Evolutionary conservation across 1,140 invertebrate genomes (phyloP), one percentile per base, ranked within the genome.

Genomic region (Coelopa frigida): DNA sequence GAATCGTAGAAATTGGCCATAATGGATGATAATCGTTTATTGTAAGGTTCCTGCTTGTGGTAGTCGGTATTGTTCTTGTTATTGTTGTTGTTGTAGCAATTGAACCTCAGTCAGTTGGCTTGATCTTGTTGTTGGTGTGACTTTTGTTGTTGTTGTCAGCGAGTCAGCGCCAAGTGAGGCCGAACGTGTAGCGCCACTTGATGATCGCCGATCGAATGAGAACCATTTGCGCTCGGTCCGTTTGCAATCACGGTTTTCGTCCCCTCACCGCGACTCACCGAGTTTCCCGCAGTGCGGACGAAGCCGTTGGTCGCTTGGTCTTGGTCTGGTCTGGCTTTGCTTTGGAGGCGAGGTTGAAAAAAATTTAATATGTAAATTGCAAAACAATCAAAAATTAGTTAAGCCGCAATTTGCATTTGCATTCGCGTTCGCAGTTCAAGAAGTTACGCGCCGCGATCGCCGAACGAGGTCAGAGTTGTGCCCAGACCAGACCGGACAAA

Each of bases 21-120:
- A 50, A 50, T 50, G 43, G 48, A 41, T 50, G 48, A 50, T 50
- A 50, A 50, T 50, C 48, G 48, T 29, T 50, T 32, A 31, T 32
- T 46, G 31, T 35, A 10, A 14, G 37, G 29, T 33, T 20, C 44
- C 27, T 21, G 23, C 26, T 27, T 32, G 42, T 44, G n/a, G 42
- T 20, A 44, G 17, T n/a, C 14, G 17, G 12, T 20, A 44, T 36
- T 15, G 33, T 20, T 35, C 29, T 44, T 35, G 29, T 44, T 35
- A 22, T 27, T 14, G 27, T 29, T 14, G 27, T n/a, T 7, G 23
- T 31, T 42, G 40, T 29, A 42, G 17, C 18, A 31, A 17, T 29
- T 18, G 22, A 26, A 12, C 4, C 40, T 8, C 12, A 15, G 8
- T 29, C 32, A n/a, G 15, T 24, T 17, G 24, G 23, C 11, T 8